phyloP scores from a whole-genome alignment of 2,888 invertebrate species.

The Parnassius apollo region DNA sequence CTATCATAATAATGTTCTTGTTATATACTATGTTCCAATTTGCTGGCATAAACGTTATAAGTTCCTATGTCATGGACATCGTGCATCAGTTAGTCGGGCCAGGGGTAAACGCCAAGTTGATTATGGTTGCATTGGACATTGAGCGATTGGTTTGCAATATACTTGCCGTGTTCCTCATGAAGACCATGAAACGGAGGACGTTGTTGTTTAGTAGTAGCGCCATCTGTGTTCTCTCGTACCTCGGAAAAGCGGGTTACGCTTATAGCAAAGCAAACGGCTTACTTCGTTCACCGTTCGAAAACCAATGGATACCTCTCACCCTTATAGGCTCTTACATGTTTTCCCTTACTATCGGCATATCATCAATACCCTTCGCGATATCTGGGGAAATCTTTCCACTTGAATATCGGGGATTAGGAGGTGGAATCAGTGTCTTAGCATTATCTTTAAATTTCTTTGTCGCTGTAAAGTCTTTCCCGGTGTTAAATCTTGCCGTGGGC shows the following conservation, averaged over 20 bases:
- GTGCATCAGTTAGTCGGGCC: slow-evolving; percentile 81
- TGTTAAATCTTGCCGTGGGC: slow-evolving; percentile 75
- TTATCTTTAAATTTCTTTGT: slow-evolving; percentile 84
- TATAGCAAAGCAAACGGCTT: slow-evolving; percentile 54
- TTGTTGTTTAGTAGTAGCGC: slow-evolving; percentile 81
- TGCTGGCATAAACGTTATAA: slow-evolving; percentile 85
- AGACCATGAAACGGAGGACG: slow-evolving; percentile 80
- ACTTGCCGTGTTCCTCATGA: slow-evolving; percentile 82
- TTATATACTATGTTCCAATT: slow-evolving; percentile 85
- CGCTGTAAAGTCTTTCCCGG: slow-evolving; percentile 84
- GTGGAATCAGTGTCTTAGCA: slow-evolving; percentile 83
- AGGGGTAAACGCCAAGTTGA: slow-evolving; percentile 81
- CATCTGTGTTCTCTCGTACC: slow-evolving; percentile 81
- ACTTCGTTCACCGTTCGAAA: slow-evolving; percentile 47
- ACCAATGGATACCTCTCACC: slow-evolving; percentile 71
- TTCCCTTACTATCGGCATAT: slow-evolving; percentile 81
- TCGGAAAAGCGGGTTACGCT: slow-evolving; percentile 75
- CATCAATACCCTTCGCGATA: slow-evolving; percentile 86
- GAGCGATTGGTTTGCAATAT: slow-evolving; percentile 83
- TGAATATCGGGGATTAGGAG: slow-evolving; percentile 82
- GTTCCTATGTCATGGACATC: slow-evolving; percentile 85
- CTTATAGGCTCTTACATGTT: slow-evolving; percentile 80
- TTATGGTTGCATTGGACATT: slow-evolving; percentile 83
- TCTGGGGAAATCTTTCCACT: slow-evolving; percentile 86
- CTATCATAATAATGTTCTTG: slow-evolving; percentile 81